Evolutionary conservation across 2,797 vertebrate species (phyloP).

Genomic region (Myotis myotis): DNA sequence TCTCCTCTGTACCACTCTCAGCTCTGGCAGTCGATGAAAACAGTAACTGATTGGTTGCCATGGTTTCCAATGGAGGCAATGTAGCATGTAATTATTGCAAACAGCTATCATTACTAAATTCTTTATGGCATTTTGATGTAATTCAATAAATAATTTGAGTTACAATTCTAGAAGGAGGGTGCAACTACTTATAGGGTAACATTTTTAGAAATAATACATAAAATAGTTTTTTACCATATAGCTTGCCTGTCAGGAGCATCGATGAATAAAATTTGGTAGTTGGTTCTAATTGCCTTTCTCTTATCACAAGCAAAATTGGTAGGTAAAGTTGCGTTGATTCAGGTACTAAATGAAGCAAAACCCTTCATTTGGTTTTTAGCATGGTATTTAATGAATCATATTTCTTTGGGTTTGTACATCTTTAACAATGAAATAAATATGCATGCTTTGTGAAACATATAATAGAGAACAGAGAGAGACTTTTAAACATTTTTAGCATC

Average conservation of each 20-base stretch:
- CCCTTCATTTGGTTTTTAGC: slow-evolving; percentile 54
- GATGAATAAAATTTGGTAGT: slow-evolving; percentile 59
- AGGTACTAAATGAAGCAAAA: slow-evolving; percentile 65
- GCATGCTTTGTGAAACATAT: slow-evolving; percentile 47
- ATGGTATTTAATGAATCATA: slow-evolving; percentile 59
- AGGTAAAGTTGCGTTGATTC: slow-evolving; percentile 61
- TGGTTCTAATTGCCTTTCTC: slow-evolving; percentile 61
- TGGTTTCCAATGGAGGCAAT: slow-evolving; percentile 77
- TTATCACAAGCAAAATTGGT: slow-evolving; percentile 55
- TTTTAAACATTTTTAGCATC: slow-evolving; percentile 59
- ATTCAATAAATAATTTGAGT: slow-evolving; percentile 76
- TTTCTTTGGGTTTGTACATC: slow-evolving; percentile 37
- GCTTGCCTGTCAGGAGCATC: not conserved
- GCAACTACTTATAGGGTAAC: slow-evolving; percentile 59
- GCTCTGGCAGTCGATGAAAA: slow-evolving; percentile 71
- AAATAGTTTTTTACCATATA: not conserved
- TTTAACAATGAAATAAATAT: slow-evolving; percentile 61
- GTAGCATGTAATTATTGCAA: slow-evolving; percentile 78
- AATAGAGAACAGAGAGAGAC: slow-evolving; percentile 59
- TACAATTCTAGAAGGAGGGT: slow-evolving; percentile 67
- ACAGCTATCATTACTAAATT: slow-evolving; percentile 81
- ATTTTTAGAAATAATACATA: slow-evolving; percentile 61
- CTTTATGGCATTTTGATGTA: slow-evolving; percentile 70
- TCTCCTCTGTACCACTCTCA: slow-evolving; percentile 66
- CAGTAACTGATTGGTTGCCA: slow-evolving; percentile 81